Evolutionary conservation across 2,113 vertebrate species (phyloP).

Genomic region (Clupea harengus): DNA sequence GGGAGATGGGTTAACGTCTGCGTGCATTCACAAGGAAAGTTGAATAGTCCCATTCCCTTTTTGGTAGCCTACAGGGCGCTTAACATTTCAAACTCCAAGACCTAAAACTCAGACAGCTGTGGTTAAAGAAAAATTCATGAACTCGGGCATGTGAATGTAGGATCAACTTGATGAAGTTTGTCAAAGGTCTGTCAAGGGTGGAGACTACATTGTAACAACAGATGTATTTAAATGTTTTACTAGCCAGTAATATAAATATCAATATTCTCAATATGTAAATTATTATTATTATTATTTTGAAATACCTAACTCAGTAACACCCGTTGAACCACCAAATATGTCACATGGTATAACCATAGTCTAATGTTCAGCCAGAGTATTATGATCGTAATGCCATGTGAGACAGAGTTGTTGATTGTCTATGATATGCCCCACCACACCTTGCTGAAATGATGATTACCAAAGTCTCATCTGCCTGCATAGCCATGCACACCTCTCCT

Average conservation of each 20-base stretch:
- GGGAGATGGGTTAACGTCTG: neutral
- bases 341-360: neutral
- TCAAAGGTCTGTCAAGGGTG: neutral
- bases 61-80: neutral
- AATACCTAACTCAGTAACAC: neutral
- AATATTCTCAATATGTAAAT: neutral
- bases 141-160: neutral
- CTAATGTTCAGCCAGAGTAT: neutral
- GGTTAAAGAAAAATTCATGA: neutral
- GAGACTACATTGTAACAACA: neutral
- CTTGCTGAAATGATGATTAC: neutral
- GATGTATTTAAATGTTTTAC: neutral
- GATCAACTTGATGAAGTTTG: neutral
- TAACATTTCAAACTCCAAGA: too few relatives aligned
- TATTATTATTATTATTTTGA: too few relatives aligned
- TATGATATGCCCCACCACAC: neutral
- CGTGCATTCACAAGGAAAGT: neutral
- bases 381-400: neutral
- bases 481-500: neutral
- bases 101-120: too few relatives aligned
- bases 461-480: neutral
- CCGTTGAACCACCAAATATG: neutral
- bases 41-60: neutral
- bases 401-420: neutral
- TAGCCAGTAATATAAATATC: neutral